These are phyloP conservation scores for Rhyzopertha dominica DNA, from an alignment of 1,140 invertebrate genomes.

Conservation along the genomic window DNA sequence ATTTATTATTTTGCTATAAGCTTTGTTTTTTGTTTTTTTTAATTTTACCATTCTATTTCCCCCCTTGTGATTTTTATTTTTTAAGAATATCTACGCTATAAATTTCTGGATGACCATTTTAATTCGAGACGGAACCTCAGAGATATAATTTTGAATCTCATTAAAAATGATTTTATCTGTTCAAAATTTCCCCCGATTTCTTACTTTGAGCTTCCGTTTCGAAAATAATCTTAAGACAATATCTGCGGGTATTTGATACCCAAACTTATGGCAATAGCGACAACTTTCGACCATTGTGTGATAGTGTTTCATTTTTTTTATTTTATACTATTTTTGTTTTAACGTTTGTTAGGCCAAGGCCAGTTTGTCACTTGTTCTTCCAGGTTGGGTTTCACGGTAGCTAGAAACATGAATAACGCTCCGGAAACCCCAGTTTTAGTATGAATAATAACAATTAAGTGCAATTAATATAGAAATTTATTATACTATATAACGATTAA, in stretches of 20 bases:
- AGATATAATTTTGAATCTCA: background rate
- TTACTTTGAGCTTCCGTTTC: too few species aligned
- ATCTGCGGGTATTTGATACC: too few species aligned
- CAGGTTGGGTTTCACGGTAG: conserved; percentile 35
- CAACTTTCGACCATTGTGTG: conserved; percentile 28
- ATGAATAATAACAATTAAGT: conserved; percentile 31
- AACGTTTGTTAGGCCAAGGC: conserved; percentile 38
- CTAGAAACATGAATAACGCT: too few species aligned
- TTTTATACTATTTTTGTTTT: conserved; percentile 33
- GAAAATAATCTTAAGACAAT: conserved; percentile 1
- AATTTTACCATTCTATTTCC: conserved; percentile 22
- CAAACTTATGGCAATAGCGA: conserved; percentile 9
- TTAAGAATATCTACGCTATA: too few species aligned
- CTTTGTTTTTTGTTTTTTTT: conserved; percentile 27
- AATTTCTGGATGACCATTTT: too few species aligned
- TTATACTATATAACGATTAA: too few species aligned
- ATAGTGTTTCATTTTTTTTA: conserved; percentile 37
- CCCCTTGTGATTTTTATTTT: too few species aligned
- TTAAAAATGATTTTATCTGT: background rate
- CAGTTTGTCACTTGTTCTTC: conserved; percentile 42
- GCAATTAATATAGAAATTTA: conserved; percentile 41
- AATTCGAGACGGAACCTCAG: too few species aligned
- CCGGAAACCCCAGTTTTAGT: too few species aligned
- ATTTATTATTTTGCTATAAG: conserved; percentile 34
- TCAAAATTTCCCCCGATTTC: conserved; percentile 9